A percentile compares a stretch with the other conserved stretches of the same genome.
Evolutionary conservation across 2,797 vertebrate genomes (phyloP).

Genomic region (Arnoldichthys spilopterus): DNA sequence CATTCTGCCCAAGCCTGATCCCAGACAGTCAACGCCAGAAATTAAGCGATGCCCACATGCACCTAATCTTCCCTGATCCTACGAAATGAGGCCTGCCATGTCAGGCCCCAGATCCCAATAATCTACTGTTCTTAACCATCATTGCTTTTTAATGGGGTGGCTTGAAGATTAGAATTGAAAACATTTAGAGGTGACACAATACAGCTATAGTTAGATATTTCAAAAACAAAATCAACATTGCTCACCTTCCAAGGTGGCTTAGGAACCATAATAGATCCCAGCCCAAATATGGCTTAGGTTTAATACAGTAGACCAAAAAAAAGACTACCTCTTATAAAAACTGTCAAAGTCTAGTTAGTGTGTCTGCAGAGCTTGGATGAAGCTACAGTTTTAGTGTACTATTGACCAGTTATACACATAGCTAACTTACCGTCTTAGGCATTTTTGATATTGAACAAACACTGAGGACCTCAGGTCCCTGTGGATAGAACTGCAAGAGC

Average conservation of each 20-base stretch:
- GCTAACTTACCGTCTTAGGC: not conserved
- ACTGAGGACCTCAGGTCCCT: not conserved
- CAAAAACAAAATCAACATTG: constrained; percentile 62
- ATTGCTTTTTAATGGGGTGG: constrained; percentile 69
- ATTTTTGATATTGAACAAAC: not conserved
- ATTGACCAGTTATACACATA: not conserved
- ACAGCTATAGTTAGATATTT: constrained; percentile 66
- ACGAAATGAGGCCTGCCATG: constrained; percentile 65
- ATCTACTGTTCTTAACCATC: constrained; percentile 64
- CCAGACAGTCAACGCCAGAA: constrained; percentile 61
- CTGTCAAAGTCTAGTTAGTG: constrained; percentile 50
- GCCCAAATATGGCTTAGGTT: constrained; percentile 65
- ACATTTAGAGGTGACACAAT: constrained; percentile 66
- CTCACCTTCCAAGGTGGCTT: constrained; percentile 49
- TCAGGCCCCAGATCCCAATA: constrained; percentile 60
- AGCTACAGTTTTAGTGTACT: not conserved
- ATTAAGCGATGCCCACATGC: constrained; percentile 55
- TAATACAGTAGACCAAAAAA: constrained; percentile 15
- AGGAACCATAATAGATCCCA: constrained; percentile 53
- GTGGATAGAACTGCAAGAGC: not conserved
- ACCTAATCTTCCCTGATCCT: constrained; percentile 72
- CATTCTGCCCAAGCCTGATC: constrained; percentile 41
- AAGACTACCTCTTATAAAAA: constrained; percentile 61
- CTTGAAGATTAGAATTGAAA: constrained; percentile 63
- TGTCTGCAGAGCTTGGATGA: not conserved